phyloP scores from a whole-genome alignment of 2,113 vertebrate genomes.

The Pagrus major region DNA sequence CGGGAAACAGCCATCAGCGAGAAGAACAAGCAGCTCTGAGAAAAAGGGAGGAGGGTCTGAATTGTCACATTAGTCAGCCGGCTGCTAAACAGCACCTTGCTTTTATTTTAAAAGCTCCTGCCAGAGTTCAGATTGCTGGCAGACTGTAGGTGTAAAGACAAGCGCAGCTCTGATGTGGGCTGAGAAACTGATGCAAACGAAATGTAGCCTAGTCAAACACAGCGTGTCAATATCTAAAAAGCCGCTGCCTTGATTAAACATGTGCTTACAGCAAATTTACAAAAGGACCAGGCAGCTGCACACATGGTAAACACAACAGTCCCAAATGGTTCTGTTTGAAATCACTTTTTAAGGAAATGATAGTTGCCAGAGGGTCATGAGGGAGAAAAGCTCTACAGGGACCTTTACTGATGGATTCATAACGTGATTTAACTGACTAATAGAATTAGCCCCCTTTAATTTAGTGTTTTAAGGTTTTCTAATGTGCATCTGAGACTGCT shows the following conservation, averaged over 20 bases:
- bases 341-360: neutral
- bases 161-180: conserved; percentile 22
- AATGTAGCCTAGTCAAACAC: conserved; percentile 44
- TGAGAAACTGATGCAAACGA: conserved; percentile 35
- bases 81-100: conserved; percentile 30
- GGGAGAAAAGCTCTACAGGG: conserved; percentile 19
- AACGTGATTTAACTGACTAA: conserved; percentile 42
- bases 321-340: conserved; percentile 31
- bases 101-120: conserved; percentile 29
- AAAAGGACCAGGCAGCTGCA: conserved; percentile 25
- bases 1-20: conserved; percentile 12
- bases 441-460: conserved; percentile 34
- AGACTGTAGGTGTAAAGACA: conserved; percentile 42
- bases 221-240: conserved; percentile 29
- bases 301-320: conserved; percentile 33
- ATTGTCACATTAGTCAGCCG: conserved; percentile 33
- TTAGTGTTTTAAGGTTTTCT: conserved; percentile 31
- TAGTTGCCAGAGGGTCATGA: conserved; percentile 20
- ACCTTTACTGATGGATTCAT: conserved; percentile 52
- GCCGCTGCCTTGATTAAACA: conserved; percentile 44
- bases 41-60: conserved; percentile 31
- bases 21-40: neutral
- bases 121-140: conserved; percentile 57
- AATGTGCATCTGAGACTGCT: conserved; percentile 22
- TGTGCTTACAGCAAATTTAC: conserved; percentile 38